Base-by-base conservation (phyloP, 2,888 invertebrate species). In the Catocala sponsa region DNA sequence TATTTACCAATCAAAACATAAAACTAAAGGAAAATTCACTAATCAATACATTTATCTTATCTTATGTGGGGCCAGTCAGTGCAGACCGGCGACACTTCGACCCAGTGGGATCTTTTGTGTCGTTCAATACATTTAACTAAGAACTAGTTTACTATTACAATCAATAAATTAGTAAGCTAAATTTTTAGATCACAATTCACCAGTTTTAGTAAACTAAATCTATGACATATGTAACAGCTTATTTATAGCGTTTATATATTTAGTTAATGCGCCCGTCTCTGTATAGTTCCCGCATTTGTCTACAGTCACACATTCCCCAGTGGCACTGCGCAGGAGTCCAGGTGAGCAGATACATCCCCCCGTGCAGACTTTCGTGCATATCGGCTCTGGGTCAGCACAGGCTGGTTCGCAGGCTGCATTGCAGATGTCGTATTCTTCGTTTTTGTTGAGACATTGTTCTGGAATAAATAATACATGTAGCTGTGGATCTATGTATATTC, bases 371-470 rank as follows among this genome's bases (percentile, higher is more conserved):
- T 84, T 83, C 1, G 85, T 83, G 79, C 94, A 94, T n/a, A 92
- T 82, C 0, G 94, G 94, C 43, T 87, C 86, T 0, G 91, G 92
- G 38, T 91, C 87, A 0, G 68, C 65, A 70, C 94, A 94, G 7
- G 89, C 84, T 0, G 94, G 88, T 70, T 94, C 89, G 67, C 94
- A 94, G 25, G 74, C 73, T 0, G 83, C 91, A 55, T 86, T 88
- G 72, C 94, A 94, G 0, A 84, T 69, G 72, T 92, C 91, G 63
- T 87, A 94, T 0, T 88, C 88, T 63, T 94, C 94, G 68, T 93
- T 88, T 11, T 83, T 65, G 59, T 89, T 89, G 7, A 91, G 74
- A 57, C 94, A 94, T 74, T 84, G 86, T 53, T 90, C 94, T 93
- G 84, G 4, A 81, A 81, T 9, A 50, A 7, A 25, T 1, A 25